Evolutionary conservation across 2,797 vertebrate genomes (phyloP), one percentile per base, ranked within the genome.

Genomic region (Diceros bicornis): DNA sequence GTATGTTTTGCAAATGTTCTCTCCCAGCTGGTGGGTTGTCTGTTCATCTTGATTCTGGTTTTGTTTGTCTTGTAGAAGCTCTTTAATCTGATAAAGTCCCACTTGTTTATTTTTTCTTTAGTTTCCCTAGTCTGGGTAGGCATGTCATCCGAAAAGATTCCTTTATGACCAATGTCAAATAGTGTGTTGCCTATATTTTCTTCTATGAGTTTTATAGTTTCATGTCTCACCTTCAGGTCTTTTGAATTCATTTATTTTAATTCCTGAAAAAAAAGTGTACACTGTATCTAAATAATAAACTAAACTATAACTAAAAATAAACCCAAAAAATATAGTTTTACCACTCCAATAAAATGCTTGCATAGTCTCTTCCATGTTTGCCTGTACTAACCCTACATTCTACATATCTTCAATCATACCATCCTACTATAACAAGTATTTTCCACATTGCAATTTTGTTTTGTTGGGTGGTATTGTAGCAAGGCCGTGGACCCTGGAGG

Each of bases 231-330:
- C 41, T 41, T 41, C 41, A 41, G 41, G 41, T 41, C 41, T 41
- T 41, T 66, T 72, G 9, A 47, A 62, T 71, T 55, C 79, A 93
- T 89, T 85, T 78, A 86, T 52, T 52, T 52, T 52, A 95, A 96
- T 71, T 88, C 27, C 27, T 75, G 4, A 25, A 37, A n/a, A 34
- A 41, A 74, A 25, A 27, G 61, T n/a, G 1, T 79, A 4, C 72
- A 6, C 17, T 59, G 23, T 52, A 20, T 61, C n/a, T 69, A 69
- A 90, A 89, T 41, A 41, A 41, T 41, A 41, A 41, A 41, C 41
- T 41, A 41, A 5, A 41, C 17, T 59, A 29, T 52, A 20, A 71
- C n/a, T 69, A 69, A 90, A 89, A 77, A 69, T 59, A 52, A 89
- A 75, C 32, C 50, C 27, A 25, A 71, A 77, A 81, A 44, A 47